Evolutionary conservation across 2,797 vertebrate species (phyloP), one percentile per base, ranked within the genome.

Genomic region (Poecilia picta): DNA sequence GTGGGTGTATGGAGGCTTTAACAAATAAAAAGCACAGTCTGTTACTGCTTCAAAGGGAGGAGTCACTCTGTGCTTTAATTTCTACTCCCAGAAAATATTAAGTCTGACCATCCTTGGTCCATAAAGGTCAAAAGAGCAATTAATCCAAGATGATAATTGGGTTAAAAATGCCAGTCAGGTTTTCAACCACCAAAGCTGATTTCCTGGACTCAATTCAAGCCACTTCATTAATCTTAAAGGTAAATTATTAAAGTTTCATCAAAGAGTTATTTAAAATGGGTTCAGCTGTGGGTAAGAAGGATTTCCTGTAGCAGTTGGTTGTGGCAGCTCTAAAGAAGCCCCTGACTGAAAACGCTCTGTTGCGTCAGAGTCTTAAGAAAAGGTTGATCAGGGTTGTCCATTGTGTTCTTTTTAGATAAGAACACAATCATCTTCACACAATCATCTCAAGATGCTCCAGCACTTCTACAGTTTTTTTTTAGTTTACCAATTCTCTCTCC

Each of bases 1-100:
- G 89, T 93, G 90, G 92, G 89, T 47, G 87, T 25, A 75, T 55
- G 55, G 59, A 81, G 78, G 73, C 57, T 79, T 72, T 68, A 81
- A 75, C 78, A 74, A 82, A 83, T 78, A 45, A 78, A 62, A 76
- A 76, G 72, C 77, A 15, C 64, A 72, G 81, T 73, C 75, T 57
- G 59, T 74, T 82, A 41, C 1, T 66, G 77, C 77, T 73, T 82
- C 74, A 81, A 78, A 81, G 87, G 47, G 73, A 28, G 75, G 77
- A 36, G 3, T 72, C 25, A 73, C 77, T 74, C 55, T 74, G 59
- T 23, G 23, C 15, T 46, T 18, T 47, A 49, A 12, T 2, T 16
- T 53, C 45, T 28, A n/a, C 39, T 74, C 71, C 76, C 41, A 5
- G 43, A 33, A 31, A 80, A 72, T 70, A 75, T 23, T 20, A 78